Base-by-base conservation (phyloP, 1,140 invertebrate genomes). In the Heliothis virescens region DNA sequence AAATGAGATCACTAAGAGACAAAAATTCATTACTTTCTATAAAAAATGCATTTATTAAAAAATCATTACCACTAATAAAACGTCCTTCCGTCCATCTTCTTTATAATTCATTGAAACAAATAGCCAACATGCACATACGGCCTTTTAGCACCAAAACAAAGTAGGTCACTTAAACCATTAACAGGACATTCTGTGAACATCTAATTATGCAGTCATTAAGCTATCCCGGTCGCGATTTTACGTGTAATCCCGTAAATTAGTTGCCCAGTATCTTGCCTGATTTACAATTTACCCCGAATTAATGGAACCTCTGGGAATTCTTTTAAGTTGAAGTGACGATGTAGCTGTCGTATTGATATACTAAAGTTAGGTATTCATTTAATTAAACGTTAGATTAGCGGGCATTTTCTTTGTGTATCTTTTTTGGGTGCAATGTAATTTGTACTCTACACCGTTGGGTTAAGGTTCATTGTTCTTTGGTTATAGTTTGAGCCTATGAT, bases 161-260 rank as follows among this genome's bases (percentile, higher is more conserved):
- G 1, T n/a, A 16, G 29, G 53, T 59, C 34, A 60, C 55, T 52
- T 76, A 83, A 81, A 71, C 82, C 79, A 80, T 83, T 80, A 80
- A 76, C 53, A 53, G 71, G n/a, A 16, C 60, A 48, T 71, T 57
- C 63, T 65, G 48, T 41, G 34, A 41, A 57, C 79, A 65, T 83
- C 82, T 83, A 75, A 83, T 83, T 83, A 83, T 50, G 75, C 62
- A 80, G 63, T 83, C 82, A 83, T 83, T 83, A 81, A 79, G 76
- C 63, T 53, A 55, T 79, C 53, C 75, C 71, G 62, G 79, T 73
- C 21, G 57, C 67, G 60, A 80, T 83, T 79, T 79, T 48, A 62
- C 73, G 69, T 57, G 62, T 83, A 81, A 83, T 83, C 82, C 76
- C 63, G 79, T 73, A 79, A 83, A 81, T 83, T 83, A 81, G 69